Evolutionary conservation across 1,140 invertebrate species (phyloP), one percentile per base, ranked within the genome.

Genomic region (Drosophila kanapiae): DNA sequence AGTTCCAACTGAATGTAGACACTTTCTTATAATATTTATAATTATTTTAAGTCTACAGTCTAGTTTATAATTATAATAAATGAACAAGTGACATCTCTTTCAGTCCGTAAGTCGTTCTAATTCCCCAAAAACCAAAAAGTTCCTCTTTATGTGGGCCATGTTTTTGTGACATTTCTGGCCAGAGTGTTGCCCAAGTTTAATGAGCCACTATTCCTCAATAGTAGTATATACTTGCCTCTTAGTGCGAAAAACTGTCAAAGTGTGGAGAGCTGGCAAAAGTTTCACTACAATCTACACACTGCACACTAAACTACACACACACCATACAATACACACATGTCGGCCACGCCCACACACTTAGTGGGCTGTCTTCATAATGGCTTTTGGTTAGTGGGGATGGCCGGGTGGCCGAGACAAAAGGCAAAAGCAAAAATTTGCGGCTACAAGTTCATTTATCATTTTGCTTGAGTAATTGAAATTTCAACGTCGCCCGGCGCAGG

Each of bases 401-500:
- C 6, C 11, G 37, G 48, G 16, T 38, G 42, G 18, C 33, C 51
- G 83, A 75, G 77, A 83, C 77, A 84, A 83, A 80, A 77, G 79
- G 84, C 80, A 78, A 83, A 56, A 82, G 70, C 70, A 74, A 81
- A 87, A 90, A 88, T 90, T 88, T 88, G 84, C 81, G 84, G 85
- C 81, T 78, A 80, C 80, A 90, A 78, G 84, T 88, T 88, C 85
- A 88, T 88, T 88, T 88, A 88, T 88, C 84, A 88, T 90, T 84
- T 74, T 88, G 85, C 84, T 75, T 88, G 84, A 88, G 84, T 88
- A 88, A 88, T 88, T 88, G 84, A 88, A 88, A 88, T 88, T 88
- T 88, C 84, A 88, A 84, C 75, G 75, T 74, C 64, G 65, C 84
- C 68, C 31, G 40, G 38, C 65, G 14, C 64, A 27, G 68, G 70